These are phyloP conservation scores for Mya arenaria DNA, from an alignment of 1,140 invertebrate genomes.

Conservation along the genomic window DNA sequence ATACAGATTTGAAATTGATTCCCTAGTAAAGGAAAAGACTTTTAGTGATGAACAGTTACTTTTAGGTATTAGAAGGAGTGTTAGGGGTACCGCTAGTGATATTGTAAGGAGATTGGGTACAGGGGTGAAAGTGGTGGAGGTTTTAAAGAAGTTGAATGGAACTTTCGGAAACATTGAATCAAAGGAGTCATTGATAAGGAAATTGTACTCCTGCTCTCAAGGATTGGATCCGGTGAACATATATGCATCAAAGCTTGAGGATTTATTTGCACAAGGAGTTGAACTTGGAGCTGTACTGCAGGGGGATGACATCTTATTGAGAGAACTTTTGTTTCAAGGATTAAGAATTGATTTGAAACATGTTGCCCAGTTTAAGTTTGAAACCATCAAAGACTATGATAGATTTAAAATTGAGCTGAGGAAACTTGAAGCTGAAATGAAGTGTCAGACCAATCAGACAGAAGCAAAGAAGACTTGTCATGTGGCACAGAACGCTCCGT, in stretches of 20 bases:
- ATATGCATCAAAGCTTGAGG: conserved; percentile 10
- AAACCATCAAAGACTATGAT: conserved; percentile 3
- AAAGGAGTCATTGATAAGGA: not conserved
- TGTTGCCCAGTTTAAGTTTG: not conserved
- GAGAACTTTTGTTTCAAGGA: not conserved
- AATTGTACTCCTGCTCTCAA: conserved; percentile 8
- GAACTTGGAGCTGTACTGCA: not conserved
- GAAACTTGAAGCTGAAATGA: not conserved
- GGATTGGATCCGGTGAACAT: not conserved
- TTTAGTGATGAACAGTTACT: not conserved
- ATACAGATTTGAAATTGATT: conserved; percentile 1
- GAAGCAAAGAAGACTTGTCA: not conserved
- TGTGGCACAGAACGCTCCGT: not conserved
- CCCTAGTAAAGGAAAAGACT: not conserved
- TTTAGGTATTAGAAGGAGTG: not conserved
- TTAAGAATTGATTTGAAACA: not conserved
- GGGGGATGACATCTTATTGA: not conserved
- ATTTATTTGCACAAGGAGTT: conserved; percentile 20
- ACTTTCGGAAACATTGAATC: conserved; percentile 8
- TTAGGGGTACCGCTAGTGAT: not conserved
- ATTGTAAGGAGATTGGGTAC: conserved; percentile 2
- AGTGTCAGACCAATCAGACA: not conserved
- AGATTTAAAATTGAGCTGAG: conserved; percentile 22
- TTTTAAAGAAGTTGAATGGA: conserved; percentile 5
- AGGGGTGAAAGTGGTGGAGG: not conserved